Percentiles rank a stretch among this genome's conserved stretches.
Conservation (phyloP, 2,797 vertebrate species). For the Vireo griseus region DNA sequence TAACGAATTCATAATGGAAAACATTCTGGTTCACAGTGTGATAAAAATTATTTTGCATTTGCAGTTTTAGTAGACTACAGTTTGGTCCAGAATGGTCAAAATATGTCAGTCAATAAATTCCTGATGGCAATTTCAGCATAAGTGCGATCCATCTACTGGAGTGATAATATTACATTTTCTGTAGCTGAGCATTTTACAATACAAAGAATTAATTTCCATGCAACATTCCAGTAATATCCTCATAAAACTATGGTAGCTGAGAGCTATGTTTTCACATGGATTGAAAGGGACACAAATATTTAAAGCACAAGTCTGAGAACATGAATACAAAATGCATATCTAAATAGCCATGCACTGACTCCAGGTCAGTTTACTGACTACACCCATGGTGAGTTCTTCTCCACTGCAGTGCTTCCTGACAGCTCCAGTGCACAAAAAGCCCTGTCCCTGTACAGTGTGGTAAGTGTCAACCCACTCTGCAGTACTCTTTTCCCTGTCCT, state of each 20-base stretch:
- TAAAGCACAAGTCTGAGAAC: not conserved
- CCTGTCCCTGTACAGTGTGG: accelerated
- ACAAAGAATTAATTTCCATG: not conserved
- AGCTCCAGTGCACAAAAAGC: not conserved
- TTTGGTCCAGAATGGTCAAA: not conserved
- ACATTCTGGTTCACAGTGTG: not conserved
- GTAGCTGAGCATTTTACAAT: not conserved
- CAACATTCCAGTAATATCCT: not conserved
- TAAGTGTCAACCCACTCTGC: not conserved
- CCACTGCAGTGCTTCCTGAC: not conserved
- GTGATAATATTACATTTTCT: not conserved
- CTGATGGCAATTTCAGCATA: not conserved
- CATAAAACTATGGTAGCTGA: not conserved
- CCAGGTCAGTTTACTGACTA: accelerated
- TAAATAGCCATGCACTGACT: not conserved
- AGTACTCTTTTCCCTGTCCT: not conserved
- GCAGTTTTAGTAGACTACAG: not conserved
- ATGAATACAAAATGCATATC: accelerated
- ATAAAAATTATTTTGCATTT: not conserved
- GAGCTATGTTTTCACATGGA: not conserved
- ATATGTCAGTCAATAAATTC: not conserved
- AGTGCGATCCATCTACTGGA: not conserved
- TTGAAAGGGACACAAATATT: not conserved
- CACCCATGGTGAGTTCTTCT: not conserved
- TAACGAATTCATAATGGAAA: not conserved